These are phyloP conservation scores for Erythrolamprus reginae DNA, from an alignment of 2,113 vertebrate genomes.

Conservation along the genomic window DNA sequence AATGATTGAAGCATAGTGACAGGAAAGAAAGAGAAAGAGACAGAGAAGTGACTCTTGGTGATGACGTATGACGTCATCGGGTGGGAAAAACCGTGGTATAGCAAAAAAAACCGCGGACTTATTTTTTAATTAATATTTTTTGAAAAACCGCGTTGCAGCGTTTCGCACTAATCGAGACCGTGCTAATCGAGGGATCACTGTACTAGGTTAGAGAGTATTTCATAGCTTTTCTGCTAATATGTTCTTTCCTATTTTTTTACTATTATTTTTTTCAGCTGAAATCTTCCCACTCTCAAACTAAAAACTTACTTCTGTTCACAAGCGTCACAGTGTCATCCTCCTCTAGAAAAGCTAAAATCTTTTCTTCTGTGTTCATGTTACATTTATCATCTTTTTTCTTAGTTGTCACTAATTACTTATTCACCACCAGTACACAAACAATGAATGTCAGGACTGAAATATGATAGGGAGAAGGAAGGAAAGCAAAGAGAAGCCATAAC, in stretches of 20 bases:
- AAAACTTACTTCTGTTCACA: background rate
- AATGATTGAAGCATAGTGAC: no score
- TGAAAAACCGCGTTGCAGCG: no score
- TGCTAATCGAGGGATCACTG: no score
- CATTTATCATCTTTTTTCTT: background rate
- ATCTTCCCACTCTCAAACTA: background rate
- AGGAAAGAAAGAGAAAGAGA: no score
- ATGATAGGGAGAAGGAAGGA: background rate
- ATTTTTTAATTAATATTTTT: no score
- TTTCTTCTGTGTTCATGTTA: background rate
- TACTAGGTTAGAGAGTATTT: background rate
- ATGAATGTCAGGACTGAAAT: background rate
- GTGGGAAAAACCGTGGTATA: no score
- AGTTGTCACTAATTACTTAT: background rate
- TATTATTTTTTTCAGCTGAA: background rate
- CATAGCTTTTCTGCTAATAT: background rate
- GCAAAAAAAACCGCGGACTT: no score
- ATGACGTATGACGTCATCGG: no score
- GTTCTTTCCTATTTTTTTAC: background rate
- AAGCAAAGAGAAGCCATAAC: background rate
- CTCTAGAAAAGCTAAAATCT: background rate
- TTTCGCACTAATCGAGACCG: no score
- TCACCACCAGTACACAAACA: background rate
- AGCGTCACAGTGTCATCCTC: background rate
- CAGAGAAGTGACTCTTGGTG: no score